Base-by-base conservation (phyloP, 1,140 invertebrate genomes). In the Euglossa dilemma region DNA sequence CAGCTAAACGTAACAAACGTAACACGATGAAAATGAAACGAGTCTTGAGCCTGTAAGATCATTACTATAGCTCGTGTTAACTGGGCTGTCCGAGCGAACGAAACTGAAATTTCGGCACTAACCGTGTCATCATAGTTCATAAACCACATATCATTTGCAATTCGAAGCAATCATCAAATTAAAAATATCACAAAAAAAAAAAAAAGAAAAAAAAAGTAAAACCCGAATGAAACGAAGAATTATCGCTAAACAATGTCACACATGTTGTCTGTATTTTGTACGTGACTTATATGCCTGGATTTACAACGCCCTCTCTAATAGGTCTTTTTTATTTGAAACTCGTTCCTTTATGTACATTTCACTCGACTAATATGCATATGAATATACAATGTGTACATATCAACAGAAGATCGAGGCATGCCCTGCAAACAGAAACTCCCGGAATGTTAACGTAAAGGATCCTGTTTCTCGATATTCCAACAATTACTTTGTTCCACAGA, bases 1-100 rank as follows among this genome's bases (percentile, higher is more conserved):
- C 85, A 87, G 74, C 74, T 87, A 87, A 82, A 87, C 57, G 76
- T 87, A 87, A 87, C 86, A 84, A 77, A 52, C 78, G 83, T 86
- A 73, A 75, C 74, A 54, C 20, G n/a, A 52, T 23, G 20, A 72
- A 43, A 36, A 56, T 18, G 25, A 74, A 74, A 59, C 9, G 2
- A 25, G 20, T 74, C 59, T 23, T 18, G 16, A 25, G 25, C 28
- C 11, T n/a, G 52, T 73, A 70, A 47, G 25, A 57, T 63, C 71
- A 61, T 59, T 74, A 59, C 14, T 28, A 69, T 57, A 64, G 56
- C 36, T 73, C 67, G 64, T 78, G 11, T 67, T 59, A 80, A 71
- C 43, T 79, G 52, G 28, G 59, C 67, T 80, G 80, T 72, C 73
- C 73, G 75, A 80, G 28, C 54, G 36, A 83, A 64, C 20, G 67